These are phyloP conservation scores for Kradibia gibbosae DNA, from an alignment of 1,140 invertebrate genomes.

Conservation along the genomic window DNA sequence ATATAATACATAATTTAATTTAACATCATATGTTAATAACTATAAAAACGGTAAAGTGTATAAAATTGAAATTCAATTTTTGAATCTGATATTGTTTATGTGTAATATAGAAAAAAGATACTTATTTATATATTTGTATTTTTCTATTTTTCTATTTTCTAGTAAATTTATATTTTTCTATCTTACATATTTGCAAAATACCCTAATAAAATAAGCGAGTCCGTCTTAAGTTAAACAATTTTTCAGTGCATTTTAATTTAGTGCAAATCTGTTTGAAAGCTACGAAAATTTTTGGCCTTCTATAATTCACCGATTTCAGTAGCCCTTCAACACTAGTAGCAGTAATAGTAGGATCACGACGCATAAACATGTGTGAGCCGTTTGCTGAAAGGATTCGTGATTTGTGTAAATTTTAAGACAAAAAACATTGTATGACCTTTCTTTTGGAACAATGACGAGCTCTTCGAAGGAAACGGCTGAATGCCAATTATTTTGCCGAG, in stretches of 20 bases:
- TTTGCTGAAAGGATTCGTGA: constrained; percentile 34
- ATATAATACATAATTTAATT: too few relatives aligned
- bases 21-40: too few relatives aligned
- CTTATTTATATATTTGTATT: background rate
- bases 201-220: background rate
- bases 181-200: too few relatives aligned
- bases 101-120: background rate
- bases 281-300: constrained; percentile 40
- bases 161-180: background rate
- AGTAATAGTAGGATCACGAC: background rate
- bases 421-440: constrained; percentile 2
- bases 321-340: too few relatives aligned
- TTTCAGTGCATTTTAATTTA: background rate
- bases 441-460: background rate
- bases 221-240: background rate
- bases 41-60: too few relatives aligned
- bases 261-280: constrained; percentile 41
- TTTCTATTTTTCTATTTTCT: background rate
- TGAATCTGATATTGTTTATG: too few relatives aligned
- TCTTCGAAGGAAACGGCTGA: background rate
- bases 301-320: constrained; percentile 35
- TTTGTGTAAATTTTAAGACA: constrained; percentile 17
- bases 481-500: background rate
- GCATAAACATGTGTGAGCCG: background rate
- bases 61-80: background rate